Base-by-base conservation (phyloP, 2,888 invertebrate species). In the Macropis europaea region DNA sequence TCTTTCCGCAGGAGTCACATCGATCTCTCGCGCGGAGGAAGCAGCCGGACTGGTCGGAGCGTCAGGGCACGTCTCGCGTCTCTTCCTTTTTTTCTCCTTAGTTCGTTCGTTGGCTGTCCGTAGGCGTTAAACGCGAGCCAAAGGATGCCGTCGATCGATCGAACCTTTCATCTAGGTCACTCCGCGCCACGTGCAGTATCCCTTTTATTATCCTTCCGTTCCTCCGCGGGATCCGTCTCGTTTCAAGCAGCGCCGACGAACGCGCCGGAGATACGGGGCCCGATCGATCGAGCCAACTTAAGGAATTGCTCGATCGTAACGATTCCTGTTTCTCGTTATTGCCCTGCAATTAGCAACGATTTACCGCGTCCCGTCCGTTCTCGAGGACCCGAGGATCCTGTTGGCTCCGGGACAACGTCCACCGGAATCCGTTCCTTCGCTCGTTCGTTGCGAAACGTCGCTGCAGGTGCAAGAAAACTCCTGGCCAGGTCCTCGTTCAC, bases 81-180 rank as follows among this genome's bases (percentile, higher is more conserved):
- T 47, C 42, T 52, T 40, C 40, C 15, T 43, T 54, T 53, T 32
- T 17, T 32, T 11, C 6, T 17, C 17, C 24, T n/a, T n/a, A n/a
- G 32, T 19, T 45, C 34, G 17, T 26, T 48, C 15, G 7, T 32
- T n/a, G 9, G 40, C 42, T 45, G 47, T 54, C 54, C 38, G 60
- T 42, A 56, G 57, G 57, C 50, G 50, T 68, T 76, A 68, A 71
- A 60, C 47, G 53, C 50, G 36, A 74, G 60, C 62, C 66, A 47
- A 73, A 69, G 60, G 74, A 71, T 56, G 24, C 59, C 45, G 43
- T 50, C 62, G 59, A 75, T 75, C 67, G 80, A 74, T 75, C 56
- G 68, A 53, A 68, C 60, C 59, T 53, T 66, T 70, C 66, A 75
- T 75, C 72, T 68, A 53, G 79, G 70, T 77, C 70, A 80, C 15